phyloP scores from a whole-genome alignment of 2,797 vertebrate genomes.

The Melanotaenia pygmaea region DNA sequence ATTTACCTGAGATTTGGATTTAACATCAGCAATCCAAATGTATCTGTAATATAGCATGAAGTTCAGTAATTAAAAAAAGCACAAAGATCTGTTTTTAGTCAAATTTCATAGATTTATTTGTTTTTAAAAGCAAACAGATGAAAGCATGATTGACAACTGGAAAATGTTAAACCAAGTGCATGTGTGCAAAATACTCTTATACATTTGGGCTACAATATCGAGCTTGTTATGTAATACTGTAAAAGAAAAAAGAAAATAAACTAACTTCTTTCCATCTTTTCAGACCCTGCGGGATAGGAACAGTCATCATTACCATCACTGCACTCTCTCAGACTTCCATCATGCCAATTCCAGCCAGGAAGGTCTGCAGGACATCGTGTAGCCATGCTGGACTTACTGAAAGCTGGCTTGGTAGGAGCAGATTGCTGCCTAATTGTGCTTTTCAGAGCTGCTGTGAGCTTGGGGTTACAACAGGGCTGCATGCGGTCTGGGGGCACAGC shows the following conservation, averaged over 20 bases:
- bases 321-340: conserved; percentile 45
- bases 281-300: conserved; percentile 19
- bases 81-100: not conserved
- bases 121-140: not conserved
- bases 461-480: conserved; percentile 60
- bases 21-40: not conserved
- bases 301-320: conserved; percentile 23
- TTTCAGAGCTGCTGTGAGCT: conserved; percentile 84
- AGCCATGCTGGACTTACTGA: conserved; percentile 88
- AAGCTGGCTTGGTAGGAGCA: conserved; percentile 91
- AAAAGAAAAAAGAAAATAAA: not conserved
- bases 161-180: not conserved
- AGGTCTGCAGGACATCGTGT: conserved; percentile 92
- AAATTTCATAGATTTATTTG: conserved; percentile 44
- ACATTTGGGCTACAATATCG: not conserved
- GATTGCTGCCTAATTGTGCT: conserved; percentile 95
- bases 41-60: not conserved
- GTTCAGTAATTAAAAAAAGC: not conserved
- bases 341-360: conserved; percentile 74
- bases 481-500: conserved; percentile 65
- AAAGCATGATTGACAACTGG: not conserved
- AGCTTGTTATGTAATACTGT: not conserved
- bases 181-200: not conserved
- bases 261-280: not conserved
- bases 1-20: not conserved